Conservation (phyloP, 1,140 invertebrate species). For the Drosophila arawakana region DNA sequence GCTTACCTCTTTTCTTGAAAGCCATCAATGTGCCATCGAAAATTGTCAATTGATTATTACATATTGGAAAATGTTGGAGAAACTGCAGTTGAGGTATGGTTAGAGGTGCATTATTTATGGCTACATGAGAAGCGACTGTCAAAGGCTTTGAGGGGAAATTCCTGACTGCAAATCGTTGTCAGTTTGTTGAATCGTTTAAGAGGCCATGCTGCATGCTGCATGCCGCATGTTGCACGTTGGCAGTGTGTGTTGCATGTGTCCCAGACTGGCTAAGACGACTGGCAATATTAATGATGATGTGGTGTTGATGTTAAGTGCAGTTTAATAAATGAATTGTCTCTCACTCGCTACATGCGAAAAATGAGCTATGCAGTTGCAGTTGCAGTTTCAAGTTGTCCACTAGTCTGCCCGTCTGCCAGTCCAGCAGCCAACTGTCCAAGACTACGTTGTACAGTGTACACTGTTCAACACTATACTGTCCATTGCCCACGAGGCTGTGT, state of each 20-base stretch:
- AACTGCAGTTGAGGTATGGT: neutral
- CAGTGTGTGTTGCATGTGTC: conserved; percentile 25
- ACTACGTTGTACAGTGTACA: neutral
- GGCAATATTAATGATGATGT: conserved; percentile 79
- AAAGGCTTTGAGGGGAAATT: conserved; percentile 18
- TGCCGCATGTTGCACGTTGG: neutral
- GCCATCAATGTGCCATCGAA: neutral
- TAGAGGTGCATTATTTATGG: conserved; percentile 12
- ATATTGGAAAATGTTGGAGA: neutral
- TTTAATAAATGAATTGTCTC: conserved; percentile 83
- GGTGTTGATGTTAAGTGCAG: conserved; percentile 84
- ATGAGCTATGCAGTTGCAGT: conserved; percentile 44
- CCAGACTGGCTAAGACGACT: conserved; percentile 3
- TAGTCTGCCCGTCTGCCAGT: neutral
- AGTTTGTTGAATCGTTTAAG: conserved; percentile 16
- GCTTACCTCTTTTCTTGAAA: neutral
- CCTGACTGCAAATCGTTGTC: conserved; percentile 10
- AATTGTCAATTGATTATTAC: conserved; percentile 15
- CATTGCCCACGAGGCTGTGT: conserved; percentile 54
- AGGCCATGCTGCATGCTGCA: conserved; percentile 22
- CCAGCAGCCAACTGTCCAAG: neutral
- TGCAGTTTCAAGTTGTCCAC: conserved; percentile 7
- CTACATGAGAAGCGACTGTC: conserved; percentile 9
- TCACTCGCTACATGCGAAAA: conserved; percentile 47
- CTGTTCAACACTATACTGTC: conserved; percentile 5